These are phyloP conservation scores for Drosophila nigritarsus DNA, from an alignment of 2,888 invertebrate genomes.

Conservation along the genomic window DNA sequence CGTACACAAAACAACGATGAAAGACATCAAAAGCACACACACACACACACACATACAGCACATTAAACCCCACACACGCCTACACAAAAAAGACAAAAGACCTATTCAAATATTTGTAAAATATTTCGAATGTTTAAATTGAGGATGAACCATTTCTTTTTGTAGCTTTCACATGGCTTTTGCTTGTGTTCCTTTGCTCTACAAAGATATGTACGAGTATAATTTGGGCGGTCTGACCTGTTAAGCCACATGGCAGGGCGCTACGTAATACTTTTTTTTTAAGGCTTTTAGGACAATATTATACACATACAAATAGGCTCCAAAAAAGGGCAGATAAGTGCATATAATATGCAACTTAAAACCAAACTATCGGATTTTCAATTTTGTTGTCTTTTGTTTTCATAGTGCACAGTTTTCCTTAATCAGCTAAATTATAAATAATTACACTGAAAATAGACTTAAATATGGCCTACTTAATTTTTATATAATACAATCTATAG, in stretches of 20 bases:
- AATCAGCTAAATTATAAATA: constrained; percentile 48
- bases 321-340: constrained; percentile 30
- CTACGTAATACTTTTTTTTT: constrained; percentile 60
- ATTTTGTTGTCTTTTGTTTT: constrained; percentile 34
- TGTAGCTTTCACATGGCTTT: constrained; percentile 70
- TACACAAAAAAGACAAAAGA: constrained; percentile 29
- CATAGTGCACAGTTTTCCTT: constrained; percentile 33
- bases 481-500: constrained; percentile 53
- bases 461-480: constrained; percentile 54
- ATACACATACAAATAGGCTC: constrained; percentile 52
- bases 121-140: constrained; percentile 51
- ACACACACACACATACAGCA: constrained; percentile 18
- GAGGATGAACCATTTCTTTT: constrained; percentile 40
- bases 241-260: constrained; percentile 21
- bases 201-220: constrained; percentile 52
- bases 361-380: constrained; percentile 28
- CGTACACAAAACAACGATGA: constrained; percentile 18
- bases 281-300: constrained; percentile 77
- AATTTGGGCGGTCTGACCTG: constrained; percentile 31
- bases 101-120: constrained; percentile 50
- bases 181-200: constrained; percentile 76
- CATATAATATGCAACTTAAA: constrained; percentile 37
- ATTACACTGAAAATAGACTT: constrained; percentile 37
- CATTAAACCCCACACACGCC: constrained; percentile 19
- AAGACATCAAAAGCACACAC: not conserved